Conservation (phyloP, 2,888 invertebrate genomes). For the Macropis europaea region DNA sequence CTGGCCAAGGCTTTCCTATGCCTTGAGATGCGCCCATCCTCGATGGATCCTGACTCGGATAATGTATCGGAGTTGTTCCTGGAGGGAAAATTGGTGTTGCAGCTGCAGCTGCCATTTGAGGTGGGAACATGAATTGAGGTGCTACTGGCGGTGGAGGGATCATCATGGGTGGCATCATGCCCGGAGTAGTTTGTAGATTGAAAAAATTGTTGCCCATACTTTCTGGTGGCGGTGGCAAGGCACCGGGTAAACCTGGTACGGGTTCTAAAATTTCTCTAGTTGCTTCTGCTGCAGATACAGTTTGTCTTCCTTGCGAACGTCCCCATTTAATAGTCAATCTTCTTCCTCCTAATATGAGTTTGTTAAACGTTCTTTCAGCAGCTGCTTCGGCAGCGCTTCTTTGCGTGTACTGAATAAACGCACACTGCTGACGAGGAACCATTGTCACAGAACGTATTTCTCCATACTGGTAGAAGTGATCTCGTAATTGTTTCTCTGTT, state of each 20-base stretch:
- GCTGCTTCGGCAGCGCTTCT: slow-evolving; percentile 95
- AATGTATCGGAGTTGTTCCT: slow-evolving; percentile 87
- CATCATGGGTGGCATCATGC: slow-evolving; percentile 77
- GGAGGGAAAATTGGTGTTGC: slow-evolving; percentile 80
- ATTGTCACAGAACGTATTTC: slow-evolving; percentile 97
- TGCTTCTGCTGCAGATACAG: slow-evolving; percentile 79
- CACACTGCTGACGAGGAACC: slow-evolving; percentile 96
- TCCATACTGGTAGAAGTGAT: slow-evolving; percentile 99
- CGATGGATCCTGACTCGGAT: slow-evolving; percentile 98
- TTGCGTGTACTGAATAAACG: slow-evolving; percentile 97
- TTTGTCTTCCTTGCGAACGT: slow-evolving; percentile 91
- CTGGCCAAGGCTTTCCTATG: slow-evolving; percentile 78
- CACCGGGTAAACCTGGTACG: slow-evolving; percentile 89
- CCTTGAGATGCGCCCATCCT: slow-evolving; percentile 87
- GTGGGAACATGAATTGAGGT: slow-evolving; percentile 79
- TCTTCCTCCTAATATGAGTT: slow-evolving; percentile 91
- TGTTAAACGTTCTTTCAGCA: slow-evolving; percentile 97
- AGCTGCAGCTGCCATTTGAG: slow-evolving; percentile 79
- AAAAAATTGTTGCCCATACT: slow-evolving; percentile 86
- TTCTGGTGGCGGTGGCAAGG: slow-evolving; percentile 84
- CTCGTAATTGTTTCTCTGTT: slow-evolving; percentile 94
- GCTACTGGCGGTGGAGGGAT: slow-evolving; percentile 80
- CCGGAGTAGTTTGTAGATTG: slow-evolving; percentile 81
- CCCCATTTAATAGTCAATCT: slow-evolving; percentile 99
- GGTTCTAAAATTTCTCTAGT: slow-evolving; percentile 85